Conservation (phyloP, 2,113 vertebrate genomes). For the Mungos mungo region DNA sequence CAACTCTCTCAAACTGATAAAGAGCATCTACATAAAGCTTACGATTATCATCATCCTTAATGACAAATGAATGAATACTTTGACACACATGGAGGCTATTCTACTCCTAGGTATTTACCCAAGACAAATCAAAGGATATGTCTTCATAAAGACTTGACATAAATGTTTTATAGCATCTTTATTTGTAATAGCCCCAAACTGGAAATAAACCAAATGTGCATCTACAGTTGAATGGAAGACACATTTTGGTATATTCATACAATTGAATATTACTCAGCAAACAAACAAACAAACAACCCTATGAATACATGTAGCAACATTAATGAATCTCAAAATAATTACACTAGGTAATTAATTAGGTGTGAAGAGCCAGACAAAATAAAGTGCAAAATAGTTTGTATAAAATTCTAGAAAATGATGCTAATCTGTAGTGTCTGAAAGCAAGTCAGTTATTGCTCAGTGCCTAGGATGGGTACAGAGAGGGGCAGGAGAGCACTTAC, state of each 20-base stretch:
- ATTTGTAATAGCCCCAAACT: background rate
- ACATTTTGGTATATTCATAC: background rate
- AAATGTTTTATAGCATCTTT: background rate
- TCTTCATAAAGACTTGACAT: background rate
- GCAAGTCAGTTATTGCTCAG: background rate
- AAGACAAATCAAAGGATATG: background rate
- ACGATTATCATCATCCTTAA: background rate
- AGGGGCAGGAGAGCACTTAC: background rate
- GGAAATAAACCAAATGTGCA: background rate
- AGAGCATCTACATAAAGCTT: background rate
- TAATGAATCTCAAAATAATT: background rate
- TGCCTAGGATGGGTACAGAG: background rate
- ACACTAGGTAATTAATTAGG: background rate
- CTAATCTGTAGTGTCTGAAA: background rate
- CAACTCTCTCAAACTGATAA: background rate
- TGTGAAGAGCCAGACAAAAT: background rate
- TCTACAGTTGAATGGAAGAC: background rate
- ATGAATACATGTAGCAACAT: background rate
- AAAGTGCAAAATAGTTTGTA: background rate
- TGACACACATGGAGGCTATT: background rate
- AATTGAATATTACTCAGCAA: background rate
- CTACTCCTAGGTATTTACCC: background rate
- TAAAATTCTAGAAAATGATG: constrained; percentile 1
- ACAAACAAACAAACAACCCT: background rate
- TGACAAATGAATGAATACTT: background rate